A percentile compares a stretch with the other conserved stretches of the same genome.
Evolutionary conservation across 2,888 invertebrate genomes (phyloP).

Genomic region (Fissipunctia ypsillon): DNA sequence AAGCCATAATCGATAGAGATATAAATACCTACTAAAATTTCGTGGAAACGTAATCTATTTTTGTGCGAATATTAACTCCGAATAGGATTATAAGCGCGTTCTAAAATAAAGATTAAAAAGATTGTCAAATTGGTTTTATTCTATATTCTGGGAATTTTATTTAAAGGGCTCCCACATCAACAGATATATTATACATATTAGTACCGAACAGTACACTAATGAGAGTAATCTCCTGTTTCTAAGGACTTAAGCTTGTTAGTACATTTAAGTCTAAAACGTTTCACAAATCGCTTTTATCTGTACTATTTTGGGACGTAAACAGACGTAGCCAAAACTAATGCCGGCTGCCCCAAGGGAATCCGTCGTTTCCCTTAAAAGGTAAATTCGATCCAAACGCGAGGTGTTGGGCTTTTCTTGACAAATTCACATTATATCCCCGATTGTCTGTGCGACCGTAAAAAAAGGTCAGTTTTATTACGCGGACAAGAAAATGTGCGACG

Average conservation of each 20-base stretch:
- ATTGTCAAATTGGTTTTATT: conserved; percentile 14
- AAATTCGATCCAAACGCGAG: conserved; percentile 80
- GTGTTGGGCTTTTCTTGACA: conserved; percentile 85
- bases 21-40: conserved; percentile 41
- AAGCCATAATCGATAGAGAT: conserved; percentile 48
- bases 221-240: conserved; percentile 33
- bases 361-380: conserved; percentile 82
- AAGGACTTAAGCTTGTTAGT: conserved; percentile 52
- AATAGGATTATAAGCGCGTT: conserved; percentile 25
- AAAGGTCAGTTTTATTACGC: conserved; percentile 84
- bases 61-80: conserved; percentile 15
- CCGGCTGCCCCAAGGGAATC: conserved; percentile 73
- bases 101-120: conserved; percentile 24
- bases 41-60: conserved; percentile 27
- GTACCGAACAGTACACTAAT: conserved; percentile 35
- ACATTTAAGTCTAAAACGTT: conserved; percentile 40
- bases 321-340: conserved; percentile 73
- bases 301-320: conserved; percentile 43
- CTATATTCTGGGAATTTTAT: conserved; percentile 8
- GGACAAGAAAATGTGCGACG: conserved; percentile 78
- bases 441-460: conserved; percentile 81
- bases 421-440: conserved; percentile 83
- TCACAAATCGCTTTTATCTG: conserved; percentile 29
- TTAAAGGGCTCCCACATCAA: conserved; percentile 10
- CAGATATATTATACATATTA: conserved; percentile 2